Base-by-base conservation (phyloP, 2,113 vertebrate genomes). In the Cryptomyrus ogoouensis region DNA sequence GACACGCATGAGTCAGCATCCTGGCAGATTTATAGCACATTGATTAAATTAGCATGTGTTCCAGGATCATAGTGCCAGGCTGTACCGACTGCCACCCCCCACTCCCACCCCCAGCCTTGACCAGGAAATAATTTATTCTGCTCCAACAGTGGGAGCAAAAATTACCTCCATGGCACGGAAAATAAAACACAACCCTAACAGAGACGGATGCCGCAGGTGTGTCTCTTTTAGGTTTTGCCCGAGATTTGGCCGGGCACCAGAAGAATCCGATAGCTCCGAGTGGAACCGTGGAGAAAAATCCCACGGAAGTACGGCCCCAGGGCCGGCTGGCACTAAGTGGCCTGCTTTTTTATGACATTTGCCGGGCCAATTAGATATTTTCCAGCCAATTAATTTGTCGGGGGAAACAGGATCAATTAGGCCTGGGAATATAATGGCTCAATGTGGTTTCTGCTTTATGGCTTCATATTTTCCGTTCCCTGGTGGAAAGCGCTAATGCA, bases 31-130 rank as follows among this genome's bases (percentile, higher is more conserved):
- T 97, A 97, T 97, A 97, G 97, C 96, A 96, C 93, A 97, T 97
- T 98, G 97, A 99, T 98, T 98, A 97, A 97, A 98, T 99, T 99
- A 98, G 96, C 97, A 97, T 98, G 97, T 96, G 96, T 97, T 97
- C 97, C 96, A 97, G 97, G 95, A 94, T 95, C 95, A 95, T 94
- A 93, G 93, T 91, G 94, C 91, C 90, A 93, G 93, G 91, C 92
- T 93, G 93, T 94, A 89, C 44, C 13, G 44, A 49, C 74, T 93
- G 95, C 66, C 89, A 19, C 39, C 6, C 6, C 42, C 89, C 86
- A 87, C 31, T 9, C 62, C 44, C 70, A 93, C 95, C 93, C 88
- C 66, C 89, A 88, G 93, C 94, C 74, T 58, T 88, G 90, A 88
- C 93, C 94, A 92, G 93, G 95, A 95, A 94, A 96, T 96, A 95